Percentiles rank a stretch among this genome's conserved stretches.
These are phyloP conservation scores for Microtus obscurus DNA, from an alignment of 2,797 vertebrate species.

Conservation along the genomic window DNA sequence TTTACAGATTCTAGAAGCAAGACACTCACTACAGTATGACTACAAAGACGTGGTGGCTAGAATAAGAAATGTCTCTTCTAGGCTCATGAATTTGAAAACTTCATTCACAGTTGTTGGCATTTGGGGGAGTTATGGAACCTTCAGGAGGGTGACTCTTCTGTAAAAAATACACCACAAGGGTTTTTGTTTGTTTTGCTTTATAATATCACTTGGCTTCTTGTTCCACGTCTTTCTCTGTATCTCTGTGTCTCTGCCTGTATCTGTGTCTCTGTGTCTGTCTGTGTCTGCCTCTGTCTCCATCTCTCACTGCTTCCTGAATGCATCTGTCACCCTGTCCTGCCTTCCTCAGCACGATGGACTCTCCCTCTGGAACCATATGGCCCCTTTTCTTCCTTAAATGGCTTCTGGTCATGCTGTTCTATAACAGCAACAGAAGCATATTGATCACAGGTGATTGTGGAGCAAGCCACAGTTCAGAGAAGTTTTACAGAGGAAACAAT, in stretches of 20 bases:
- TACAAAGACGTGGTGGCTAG: not conserved
- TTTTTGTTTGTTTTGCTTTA: not conserved
- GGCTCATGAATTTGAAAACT: not conserved
- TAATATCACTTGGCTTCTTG: not conserved
- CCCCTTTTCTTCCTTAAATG: not conserved
- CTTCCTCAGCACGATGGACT: not conserved
- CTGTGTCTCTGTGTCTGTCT: too few relatives aligned
- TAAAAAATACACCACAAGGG: not conserved
- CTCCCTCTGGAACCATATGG: not conserved
- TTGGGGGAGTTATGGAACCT: not conserved
- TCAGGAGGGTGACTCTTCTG: not conserved
- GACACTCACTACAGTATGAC: too few relatives aligned
- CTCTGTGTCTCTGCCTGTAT: too few relatives aligned
- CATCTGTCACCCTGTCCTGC: not conserved
- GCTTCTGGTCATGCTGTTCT: not conserved
- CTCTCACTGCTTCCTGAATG: not conserved
- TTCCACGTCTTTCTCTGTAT: not conserved
- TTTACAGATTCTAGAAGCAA: not conserved
- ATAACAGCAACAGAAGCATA: not conserved
- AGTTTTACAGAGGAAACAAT: not conserved
- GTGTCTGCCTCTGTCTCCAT: not conserved
- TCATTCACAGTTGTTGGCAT: not conserved
- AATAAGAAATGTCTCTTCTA: not conserved
- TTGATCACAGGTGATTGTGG: not conserved
- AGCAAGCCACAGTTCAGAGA: not conserved